Base-by-base conservation (phyloP, 2,888 invertebrate species). In the Limnephilus rhombicus region DNA sequence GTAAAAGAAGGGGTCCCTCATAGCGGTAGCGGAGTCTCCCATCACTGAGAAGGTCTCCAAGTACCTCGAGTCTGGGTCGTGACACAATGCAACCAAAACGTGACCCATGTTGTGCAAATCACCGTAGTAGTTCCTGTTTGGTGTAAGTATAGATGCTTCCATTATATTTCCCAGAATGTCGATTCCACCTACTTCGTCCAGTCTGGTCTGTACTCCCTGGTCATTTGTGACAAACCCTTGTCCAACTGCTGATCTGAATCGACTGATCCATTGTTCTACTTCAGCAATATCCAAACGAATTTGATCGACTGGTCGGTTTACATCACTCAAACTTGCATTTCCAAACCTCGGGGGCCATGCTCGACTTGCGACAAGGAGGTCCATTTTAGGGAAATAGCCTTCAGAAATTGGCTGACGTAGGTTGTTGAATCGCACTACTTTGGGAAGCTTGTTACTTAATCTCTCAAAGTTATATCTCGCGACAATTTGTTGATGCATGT, bases 91-190 rank as follows among this genome's bases (percentile, higher is more conserved):
- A 92, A 98, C 97, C 94, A 98, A 96, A 5, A 98, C 97, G 94
- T 98, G 98, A 0, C 98, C 98, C 95, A 97, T 96, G 95, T 98
- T 98, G 95, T 98, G 98, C 80, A 98, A 94, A 95, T 98, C 98
- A 0, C 98, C 98, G 94, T 98, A 98, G 94, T 97, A 96, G 80
- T 96, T 95, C 1, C 96, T 95, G 95, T 98, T 98, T 7, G 97
- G 97, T 85, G 98, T 97, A 83, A 98, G 94, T 93, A 97, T 96
- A 68, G 97, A 97, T 0, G 98, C 96, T 95, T 98, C 98, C 94
- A 98, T 96, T 94, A 98, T 96, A 94, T 98, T 98, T 15, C 98
- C 98, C 45, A 98, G 96, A 18, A 97, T 95, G 94, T 98, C 98
- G 94, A 98, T 98, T 24, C 98, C 98, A 0, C 96, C 96, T 45